These are phyloP conservation scores for Scartelaos histophorus DNA, from an alignment of 2,113 vertebrate species.

Conservation along the genomic window DNA sequence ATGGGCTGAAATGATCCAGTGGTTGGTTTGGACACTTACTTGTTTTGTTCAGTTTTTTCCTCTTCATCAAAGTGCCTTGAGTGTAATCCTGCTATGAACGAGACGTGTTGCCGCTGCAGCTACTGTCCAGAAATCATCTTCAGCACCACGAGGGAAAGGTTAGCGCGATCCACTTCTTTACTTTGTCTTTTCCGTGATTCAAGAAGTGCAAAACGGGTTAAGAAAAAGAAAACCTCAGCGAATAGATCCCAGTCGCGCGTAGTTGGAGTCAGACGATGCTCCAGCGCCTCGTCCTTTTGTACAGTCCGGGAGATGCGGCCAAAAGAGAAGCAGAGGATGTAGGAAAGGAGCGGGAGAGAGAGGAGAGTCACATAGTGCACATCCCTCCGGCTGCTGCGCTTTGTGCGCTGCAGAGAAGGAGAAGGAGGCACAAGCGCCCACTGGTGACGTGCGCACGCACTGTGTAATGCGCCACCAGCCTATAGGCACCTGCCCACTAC, in stretches of 20 bases:
- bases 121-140: conserved; percentile 31
- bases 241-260: conserved; percentile 51
- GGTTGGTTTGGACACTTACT: conserved; percentile 52
- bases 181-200: not conserved
- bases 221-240: conserved; percentile 16
- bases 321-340: conserved; percentile 44
- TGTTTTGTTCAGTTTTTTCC: conserved; percentile 43
- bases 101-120: not conserved
- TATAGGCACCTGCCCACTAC: conserved; percentile 36
- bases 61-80: conserved; percentile 61
- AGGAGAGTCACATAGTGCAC: conserved; percentile 20
- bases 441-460: conserved; percentile 68
- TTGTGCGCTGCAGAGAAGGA: conserved; percentile 60
- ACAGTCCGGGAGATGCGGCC: conserved; percentile 49
- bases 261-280: conserved; percentile 17
- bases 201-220: not conserved
- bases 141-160: conserved; percentile 11
- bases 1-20: not conserved
- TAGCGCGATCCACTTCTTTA: conserved; percentile 10
- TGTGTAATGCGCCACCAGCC: conserved; percentile 67
- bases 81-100: conserved; percentile 51
- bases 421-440: conserved; percentile 51
- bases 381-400: conserved; percentile 63
- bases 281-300: conserved; percentile 35
- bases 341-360: conserved; percentile 51